Evolutionary conservation across 2,888 invertebrate genomes (phyloP).

Genomic region (Graphium colonna): DNA sequence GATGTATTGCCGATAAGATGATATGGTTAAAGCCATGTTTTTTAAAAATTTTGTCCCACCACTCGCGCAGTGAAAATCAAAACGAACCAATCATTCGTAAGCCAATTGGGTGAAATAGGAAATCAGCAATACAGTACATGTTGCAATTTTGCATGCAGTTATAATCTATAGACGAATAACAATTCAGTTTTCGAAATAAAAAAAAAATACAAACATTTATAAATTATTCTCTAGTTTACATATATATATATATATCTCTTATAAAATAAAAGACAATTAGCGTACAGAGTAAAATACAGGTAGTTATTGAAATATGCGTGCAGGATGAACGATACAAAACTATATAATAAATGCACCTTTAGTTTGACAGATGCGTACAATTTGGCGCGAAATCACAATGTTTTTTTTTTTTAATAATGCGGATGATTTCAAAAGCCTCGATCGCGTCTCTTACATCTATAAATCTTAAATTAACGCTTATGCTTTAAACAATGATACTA

Average conservation of each 20-base stretch:
- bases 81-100: constrained; percentile 43
- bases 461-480: not conserved
- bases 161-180: constrained; percentile 25
- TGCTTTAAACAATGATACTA: not conserved
- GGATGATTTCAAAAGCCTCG: not conserved
- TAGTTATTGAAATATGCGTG: not conserved
- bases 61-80: constrained; percentile 34
- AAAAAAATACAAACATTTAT: not conserved
- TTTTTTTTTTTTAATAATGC: not conserved
- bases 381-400: not conserved
- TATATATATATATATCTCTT: constrained; percentile 7
- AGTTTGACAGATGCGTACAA: constrained; percentile 1
- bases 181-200: constrained; percentile 1
- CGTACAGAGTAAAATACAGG: not conserved
- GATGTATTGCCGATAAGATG: constrained; percentile 71
- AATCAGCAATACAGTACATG: constrained; percentile 63
- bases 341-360: not conserved
- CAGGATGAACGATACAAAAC: not conserved
- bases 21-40: constrained; percentile 54
- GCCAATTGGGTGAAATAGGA: constrained; percentile 57
- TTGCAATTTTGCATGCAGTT: constrained; percentile 40
- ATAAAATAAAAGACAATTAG: constrained; percentile 23
- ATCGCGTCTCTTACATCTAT: not conserved
- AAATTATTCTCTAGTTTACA: constrained; percentile 1
- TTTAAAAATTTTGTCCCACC: constrained; percentile 53